Evolutionary conservation across 2,113 vertebrate genomes (phyloP), one percentile per base, ranked within the genome.

Genomic region (Seriola rivoliana): DNA sequence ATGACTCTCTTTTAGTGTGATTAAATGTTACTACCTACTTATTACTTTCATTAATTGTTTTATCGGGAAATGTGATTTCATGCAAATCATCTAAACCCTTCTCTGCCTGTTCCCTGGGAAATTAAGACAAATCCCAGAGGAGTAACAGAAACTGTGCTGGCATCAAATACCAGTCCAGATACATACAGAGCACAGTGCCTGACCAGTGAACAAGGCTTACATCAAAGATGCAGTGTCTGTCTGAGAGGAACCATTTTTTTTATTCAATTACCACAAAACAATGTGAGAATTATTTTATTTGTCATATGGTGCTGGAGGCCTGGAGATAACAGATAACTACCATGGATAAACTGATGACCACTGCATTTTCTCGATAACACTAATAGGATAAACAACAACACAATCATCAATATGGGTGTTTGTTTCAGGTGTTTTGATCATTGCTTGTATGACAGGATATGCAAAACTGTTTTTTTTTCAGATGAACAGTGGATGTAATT

Each of bases 301-400:
- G 78, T 85, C 71, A 59, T 40, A n/a, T 16, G 25, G 29, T 16
- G 82, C 90, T 78, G 85, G 57, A 73, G 86, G 89, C 76, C 65
- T 5, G 13, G 23, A 89, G 92, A 92, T 91, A 92, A 71, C 62
- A 78, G 58, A 69, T 76, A 85, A 76, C 60, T 57, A 29, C 62
- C 58, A 58, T 16, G 44, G 81, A 80, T 82, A 59, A 80, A 87
- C 81, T 75, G 84, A 82, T 91, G 88, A 79, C 85, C 76, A 58
- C 70, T 84, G 73, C 71, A 48, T 79, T 85, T 79, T 71, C 48
- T 14, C 71, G 87, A 90, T 90, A 90, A 83, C 64, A 75, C 65
- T 89, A 91, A 92, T 86, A 52, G 85, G 85, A 92, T 92, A 91
- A 93, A 92, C 84, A 92, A 88, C 80, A 92, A 90, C 71, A 86